Evolutionary conservation across 2,113 vertebrate genomes (phyloP).

Genomic region (Gnathonemus echidnorhynchus): DNA sequence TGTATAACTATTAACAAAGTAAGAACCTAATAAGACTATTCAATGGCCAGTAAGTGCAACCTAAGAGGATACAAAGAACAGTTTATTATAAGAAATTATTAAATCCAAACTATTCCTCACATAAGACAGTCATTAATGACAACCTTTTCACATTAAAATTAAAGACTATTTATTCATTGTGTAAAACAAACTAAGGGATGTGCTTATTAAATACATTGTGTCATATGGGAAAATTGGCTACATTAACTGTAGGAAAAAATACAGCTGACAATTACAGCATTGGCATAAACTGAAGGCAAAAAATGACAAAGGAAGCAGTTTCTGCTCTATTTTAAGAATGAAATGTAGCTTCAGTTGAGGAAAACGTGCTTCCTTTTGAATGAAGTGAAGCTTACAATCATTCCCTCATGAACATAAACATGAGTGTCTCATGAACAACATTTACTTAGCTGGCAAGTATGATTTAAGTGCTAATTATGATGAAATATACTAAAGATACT

Average conservation of each 20-base stretch:
- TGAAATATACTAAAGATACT: background rate
- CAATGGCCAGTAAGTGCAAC: background rate
- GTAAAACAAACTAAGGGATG: background rate
- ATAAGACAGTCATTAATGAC: background rate
- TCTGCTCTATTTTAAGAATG: constrained; percentile 26
- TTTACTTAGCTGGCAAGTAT: constrained; percentile 18
- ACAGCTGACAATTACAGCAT: background rate
- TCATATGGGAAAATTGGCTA: background rate
- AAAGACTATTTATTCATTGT: background rate
- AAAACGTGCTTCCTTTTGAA: constrained; percentile 50
- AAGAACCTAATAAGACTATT: background rate
- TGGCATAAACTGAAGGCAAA: constrained; percentile 3
- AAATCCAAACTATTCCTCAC: background rate
- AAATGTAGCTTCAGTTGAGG: constrained; percentile 17
- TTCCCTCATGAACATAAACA: constrained; percentile 34
- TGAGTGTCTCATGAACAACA: constrained; percentile 29
- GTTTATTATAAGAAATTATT: background rate
- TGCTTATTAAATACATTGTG: background rate
- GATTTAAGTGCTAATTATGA: background rate
- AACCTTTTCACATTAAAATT: background rate
- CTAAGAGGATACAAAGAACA: background rate
- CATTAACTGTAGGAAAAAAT: background rate
- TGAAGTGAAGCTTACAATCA: constrained; percentile 40
- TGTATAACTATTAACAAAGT: background rate
- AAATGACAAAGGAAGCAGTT: background rate